Conservation (phyloP, 2,888 invertebrate genomes). For the Lasioglossum leucozonium region DNA sequence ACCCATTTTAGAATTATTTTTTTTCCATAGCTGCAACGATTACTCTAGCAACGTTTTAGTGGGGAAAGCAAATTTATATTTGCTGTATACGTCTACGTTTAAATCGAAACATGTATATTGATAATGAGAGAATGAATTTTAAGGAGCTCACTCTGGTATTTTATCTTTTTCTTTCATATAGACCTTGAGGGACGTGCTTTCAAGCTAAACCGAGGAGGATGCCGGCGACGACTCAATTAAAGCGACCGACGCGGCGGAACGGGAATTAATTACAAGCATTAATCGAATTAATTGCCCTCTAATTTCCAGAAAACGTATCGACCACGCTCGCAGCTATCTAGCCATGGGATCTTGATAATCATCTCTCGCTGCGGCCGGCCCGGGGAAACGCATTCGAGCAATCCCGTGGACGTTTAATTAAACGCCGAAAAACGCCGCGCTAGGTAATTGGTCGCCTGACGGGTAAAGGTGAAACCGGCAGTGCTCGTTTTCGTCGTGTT, state of each 20-base stretch:
- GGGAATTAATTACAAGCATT: conserved; percentile 33
- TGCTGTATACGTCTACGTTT: too few species aligned
- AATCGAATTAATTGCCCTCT: conserved; percentile 47
- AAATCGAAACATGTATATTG: too few species aligned
- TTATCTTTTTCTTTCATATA: neutral
- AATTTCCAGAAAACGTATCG: conserved; percentile 42
- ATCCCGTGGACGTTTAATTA: conserved; percentile 49
- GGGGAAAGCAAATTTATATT: too few species aligned
- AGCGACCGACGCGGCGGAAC: neutral
- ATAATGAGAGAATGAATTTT: too few species aligned
- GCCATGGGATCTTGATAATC: conserved; percentile 34
- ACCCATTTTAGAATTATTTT: neutral
- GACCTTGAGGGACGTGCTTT: neutral
- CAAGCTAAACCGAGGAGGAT: neutral
- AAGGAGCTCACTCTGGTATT: neutral
- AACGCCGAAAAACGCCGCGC: conserved; percentile 35
- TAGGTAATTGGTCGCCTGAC: conserved; percentile 41
- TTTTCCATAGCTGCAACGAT: neutral
- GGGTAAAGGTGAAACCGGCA: conserved; percentile 30
- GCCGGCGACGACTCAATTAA: conserved; percentile 30
- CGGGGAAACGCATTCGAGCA: conserved; percentile 21
- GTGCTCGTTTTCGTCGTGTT: conserved; percentile 23
- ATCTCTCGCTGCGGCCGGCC: neutral
- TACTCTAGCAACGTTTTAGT: too few species aligned
- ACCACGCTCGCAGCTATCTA: conserved; percentile 27